phyloP scores from a whole-genome alignment of 2,888 invertebrate species.

The Muschampia plurimacula region DNA sequence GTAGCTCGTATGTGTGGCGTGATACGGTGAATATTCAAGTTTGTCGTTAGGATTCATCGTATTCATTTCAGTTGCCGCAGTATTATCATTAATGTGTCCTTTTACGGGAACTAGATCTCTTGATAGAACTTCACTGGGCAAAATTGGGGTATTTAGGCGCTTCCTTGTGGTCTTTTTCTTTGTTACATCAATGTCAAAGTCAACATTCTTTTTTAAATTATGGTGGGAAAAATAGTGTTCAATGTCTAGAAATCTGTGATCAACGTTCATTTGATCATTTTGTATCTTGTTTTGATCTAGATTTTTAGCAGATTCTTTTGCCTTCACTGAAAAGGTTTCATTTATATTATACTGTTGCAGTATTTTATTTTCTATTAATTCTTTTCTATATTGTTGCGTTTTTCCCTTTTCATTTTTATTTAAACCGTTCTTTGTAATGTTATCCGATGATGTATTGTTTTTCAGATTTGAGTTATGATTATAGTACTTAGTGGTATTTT shows the following conservation, averaged over 20 bases:
- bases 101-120: constrained; percentile 52
- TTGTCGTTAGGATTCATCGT: constrained; percentile 65
- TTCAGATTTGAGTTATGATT: constrained; percentile 51
- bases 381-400: constrained; percentile 41
- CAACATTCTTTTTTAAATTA: constrained; percentile 52
- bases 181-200: constrained; percentile 47
- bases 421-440: constrained; percentile 47
- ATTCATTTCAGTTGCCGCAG: constrained; percentile 54
- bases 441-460: constrained; percentile 47
- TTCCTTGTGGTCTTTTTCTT: constrained; percentile 67
- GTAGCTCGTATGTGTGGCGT: constrained; percentile 51
- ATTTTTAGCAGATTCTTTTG: constrained; percentile 64
- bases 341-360: constrained; percentile 61
- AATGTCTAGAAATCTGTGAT: constrained; percentile 67
- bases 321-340: constrained; percentile 61
- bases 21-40: constrained; percentile 72
- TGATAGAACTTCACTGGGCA: constrained; percentile 50
- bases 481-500: constrained; percentile 56
- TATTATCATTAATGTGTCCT: constrained; percentile 55
- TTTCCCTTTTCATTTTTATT: constrained; percentile 41
- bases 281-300: constrained; percentile 70
- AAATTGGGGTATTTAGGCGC: constrained; percentile 70
- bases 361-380: constrained; percentile 57
- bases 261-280: constrained; percentile 65
- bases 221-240: constrained; percentile 55